A percentile compares a stretch with the other conserved stretches of the same genome.
Conservation (phyloP, 2,888 invertebrate species). For the Andrena hattorfiana region DNA sequence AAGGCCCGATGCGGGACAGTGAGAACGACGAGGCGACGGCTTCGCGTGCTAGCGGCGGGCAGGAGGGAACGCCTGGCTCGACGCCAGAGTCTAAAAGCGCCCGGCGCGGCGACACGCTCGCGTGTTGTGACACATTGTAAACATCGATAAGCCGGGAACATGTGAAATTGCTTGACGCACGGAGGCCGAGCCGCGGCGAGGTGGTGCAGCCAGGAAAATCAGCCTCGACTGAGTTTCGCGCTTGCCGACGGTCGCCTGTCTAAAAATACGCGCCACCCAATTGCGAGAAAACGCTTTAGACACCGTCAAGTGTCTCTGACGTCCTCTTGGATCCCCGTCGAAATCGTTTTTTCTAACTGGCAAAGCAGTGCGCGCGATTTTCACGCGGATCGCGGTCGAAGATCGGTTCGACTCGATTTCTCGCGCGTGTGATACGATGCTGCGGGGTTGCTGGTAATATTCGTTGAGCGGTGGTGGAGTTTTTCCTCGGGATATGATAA, state of each 20-base stretch:
- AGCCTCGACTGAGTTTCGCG: conserved; percentile 51
- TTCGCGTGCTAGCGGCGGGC: conserved; percentile 27
- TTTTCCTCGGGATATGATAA: not conserved
- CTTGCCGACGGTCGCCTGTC: conserved; percentile 31
- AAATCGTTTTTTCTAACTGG: conserved; percentile 26
- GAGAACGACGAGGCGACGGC: not conserved
- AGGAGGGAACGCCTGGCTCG: conserved; percentile 35
- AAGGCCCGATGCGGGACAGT: not conserved
- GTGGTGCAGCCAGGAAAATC: conserved; percentile 31
- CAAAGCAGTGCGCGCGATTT: conserved; percentile 35
- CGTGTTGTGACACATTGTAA: conserved; percentile 73
- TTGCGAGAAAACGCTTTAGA: conserved; percentile 39
- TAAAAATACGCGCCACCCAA: conserved; percentile 53
- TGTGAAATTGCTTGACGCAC: conserved; percentile 55
- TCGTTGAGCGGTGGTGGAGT: not conserved
- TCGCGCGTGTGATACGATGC: not conserved
- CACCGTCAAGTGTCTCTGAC: conserved; percentile 34
- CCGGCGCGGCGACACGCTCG: conserved; percentile 56
- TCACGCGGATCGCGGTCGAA: not conserved
- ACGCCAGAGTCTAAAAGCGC: conserved; percentile 70
- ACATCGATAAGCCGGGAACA: conserved; percentile 68
- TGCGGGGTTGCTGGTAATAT: not conserved
- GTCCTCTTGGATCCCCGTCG: conserved; percentile 3
- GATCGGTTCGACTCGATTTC: not conserved
- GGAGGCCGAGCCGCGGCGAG: not conserved